Base-by-base conservation (phyloP, 1,140 invertebrate genomes). In the Heliconius hewitsoni region DNA sequence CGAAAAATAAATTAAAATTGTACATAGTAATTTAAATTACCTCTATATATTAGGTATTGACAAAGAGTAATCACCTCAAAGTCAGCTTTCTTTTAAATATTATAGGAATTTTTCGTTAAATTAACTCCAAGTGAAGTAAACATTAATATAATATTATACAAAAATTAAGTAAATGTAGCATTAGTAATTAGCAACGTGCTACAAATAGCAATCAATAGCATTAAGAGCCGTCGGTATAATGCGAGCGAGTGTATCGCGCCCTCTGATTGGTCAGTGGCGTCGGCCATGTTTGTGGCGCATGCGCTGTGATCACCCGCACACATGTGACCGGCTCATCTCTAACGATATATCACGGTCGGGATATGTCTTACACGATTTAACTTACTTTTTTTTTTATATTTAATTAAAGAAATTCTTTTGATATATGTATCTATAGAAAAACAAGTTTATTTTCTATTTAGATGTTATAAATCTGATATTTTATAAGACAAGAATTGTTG, bases 201-300 rank as follows among this genome's bases (percentile, higher is more conserved):
- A 77, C 82, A 83, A 88, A 89, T 86, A 89, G 85, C 84, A 91
- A 91, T 91, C 91, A 89, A 91, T 91, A 92, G 82, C 83, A 84
- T 87, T 82, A 86, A 89, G 85, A 85, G 85, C 81, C 81, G 81
- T 82, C 78, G 78, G 81, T 88, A 83, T 87, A 84, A 87, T 84
- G 84, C 86, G 84, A 84, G 86, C 83, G 85, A 77, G 80, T 80
- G 76, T 72, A 79, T 60, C 57, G 60, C 73, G 86, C 72, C 72
- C 71, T 81, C 39, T 83, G 85, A 94, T 94, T 94, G 92, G 92
- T 82, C 83, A 85, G 75, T 77, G 78, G 66, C 57, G 89, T 82
- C 92, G 89, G 91, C 92, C 91, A 94, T 93, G 76, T 93, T 93
- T 89, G 86, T 84, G 91, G 87, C 90, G 90, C 90, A 92, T 93